Conservation (phyloP, 2,797 vertebrate species). For the Lates japonicus region DNA sequence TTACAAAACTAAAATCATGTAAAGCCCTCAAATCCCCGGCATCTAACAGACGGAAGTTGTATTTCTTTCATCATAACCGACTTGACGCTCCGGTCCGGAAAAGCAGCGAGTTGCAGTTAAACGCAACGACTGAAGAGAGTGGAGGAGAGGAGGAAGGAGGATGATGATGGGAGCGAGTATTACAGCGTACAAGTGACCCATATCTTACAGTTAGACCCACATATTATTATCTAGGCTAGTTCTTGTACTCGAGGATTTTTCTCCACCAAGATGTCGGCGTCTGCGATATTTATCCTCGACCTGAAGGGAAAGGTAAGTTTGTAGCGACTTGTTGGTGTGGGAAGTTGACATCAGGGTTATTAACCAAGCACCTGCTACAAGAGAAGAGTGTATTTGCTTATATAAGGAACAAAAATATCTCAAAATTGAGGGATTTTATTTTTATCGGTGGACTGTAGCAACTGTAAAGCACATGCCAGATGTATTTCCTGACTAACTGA, state of each 20-base stretch:
- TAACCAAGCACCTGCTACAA: constrained; percentile 59
- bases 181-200: constrained; percentile 65
- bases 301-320: constrained; percentile 90
- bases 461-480: background rate
- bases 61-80: fast-evolving
- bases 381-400: fast-evolving
- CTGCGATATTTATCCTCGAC: constrained; percentile 89
- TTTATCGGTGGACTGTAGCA: fast-evolving
- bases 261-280: constrained; percentile 84
- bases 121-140: constrained; percentile 21
- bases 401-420: background rate
- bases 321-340: constrained; percentile 55
- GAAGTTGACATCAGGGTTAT: constrained; percentile 58
- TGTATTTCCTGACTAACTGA: background rate
- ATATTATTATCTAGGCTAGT: constrained; percentile 5
- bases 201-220: constrained; percentile 37
- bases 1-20: too few relatives aligned
- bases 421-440: fast-evolving
- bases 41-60: constrained; percentile 49
- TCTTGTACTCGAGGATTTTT: constrained; percentile 30
- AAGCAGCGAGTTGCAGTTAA: constrained; percentile 55
- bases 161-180: constrained; percentile 67
- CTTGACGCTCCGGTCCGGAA: constrained; percentile 67
- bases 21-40: background rate
- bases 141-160: constrained; percentile 53